Base-by-base conservation (phyloP, 2,797 vertebrate genomes). In the Lacerta agilis region DNA sequence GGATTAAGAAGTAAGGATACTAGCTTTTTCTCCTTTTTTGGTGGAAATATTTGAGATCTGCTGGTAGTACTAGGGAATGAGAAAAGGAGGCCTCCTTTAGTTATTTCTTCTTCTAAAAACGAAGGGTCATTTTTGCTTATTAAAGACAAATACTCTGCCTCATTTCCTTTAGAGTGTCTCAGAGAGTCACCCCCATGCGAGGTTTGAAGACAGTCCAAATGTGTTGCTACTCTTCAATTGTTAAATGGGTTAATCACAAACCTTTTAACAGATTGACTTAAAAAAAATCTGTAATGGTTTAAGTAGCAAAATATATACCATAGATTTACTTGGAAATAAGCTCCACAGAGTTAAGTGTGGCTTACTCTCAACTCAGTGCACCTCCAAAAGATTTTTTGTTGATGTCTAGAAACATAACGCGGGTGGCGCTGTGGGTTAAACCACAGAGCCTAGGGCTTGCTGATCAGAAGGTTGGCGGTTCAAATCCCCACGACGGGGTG, bases 331-430 rank as follows among this genome's bases (percentile, higher is more conserved):
- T 55, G 49, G 49, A 55, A 55, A 55, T 55, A 55, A 23, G 20
- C 5, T 29, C 49, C n/a, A 61, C 49, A 33, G 41, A 20, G 17
- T 49, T 49, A 18, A 43, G 7, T 33, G 33, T 73, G 82, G 25
- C n/a, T 55, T 55, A 84, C 45, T 38, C 45, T 11, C 33, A 38
- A 45, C 23, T 17, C 43, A 66, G 41, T 81, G 36, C 4, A 27
- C n/a, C 4, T 2, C 27, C 49, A 55, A 27, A 72, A 91, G 88
- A 90, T 85, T 91, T n/a, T 71, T 91, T 91, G 87, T 91, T 90
- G 80, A 94, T 91, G 93, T 88, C 20, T 0, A 1, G 89, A 92
- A 87, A 0, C 38, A 66, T 76, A 69, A 89, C 76, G n/a, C n/a
- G n/a, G n/a, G n/a, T n/a, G n/a, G n/a, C n/a, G n/a, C n/a, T n/a